phyloP scores from a whole-genome alignment of 35 echinoderm and acorn worm genomes.

The Diadema setosum region DNA sequence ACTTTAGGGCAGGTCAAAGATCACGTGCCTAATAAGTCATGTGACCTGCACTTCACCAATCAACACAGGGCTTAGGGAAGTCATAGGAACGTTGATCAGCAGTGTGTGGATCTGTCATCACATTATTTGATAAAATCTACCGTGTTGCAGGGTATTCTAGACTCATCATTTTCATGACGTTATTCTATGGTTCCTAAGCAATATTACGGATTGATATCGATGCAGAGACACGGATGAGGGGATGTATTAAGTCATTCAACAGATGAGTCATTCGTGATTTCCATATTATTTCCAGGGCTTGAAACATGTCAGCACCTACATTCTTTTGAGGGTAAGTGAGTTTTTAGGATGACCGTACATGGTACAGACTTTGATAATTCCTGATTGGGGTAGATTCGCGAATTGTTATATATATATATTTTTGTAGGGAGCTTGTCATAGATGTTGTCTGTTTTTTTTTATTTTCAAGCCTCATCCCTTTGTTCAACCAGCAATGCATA shows the following conservation, averaged over 20 bases:
- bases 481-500: no score
- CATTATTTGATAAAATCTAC: no score
- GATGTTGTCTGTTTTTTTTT: no score
- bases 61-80: background rate
- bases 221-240: background rate
- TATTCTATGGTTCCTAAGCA: background rate
- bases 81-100: background rate
- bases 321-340: background rate
- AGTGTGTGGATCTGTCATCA: no score
- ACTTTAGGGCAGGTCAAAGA: background rate
- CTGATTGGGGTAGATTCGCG: no score
- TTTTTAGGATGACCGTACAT: background rate
- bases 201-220: background rate
- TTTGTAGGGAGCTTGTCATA: no score
- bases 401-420: no score
- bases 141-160: no score
- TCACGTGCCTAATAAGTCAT: background rate
- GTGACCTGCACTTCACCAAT: background rate
- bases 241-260: background rate
- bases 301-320: background rate
- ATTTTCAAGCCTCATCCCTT: no score
- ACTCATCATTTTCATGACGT: no score
- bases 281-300: conserved; percentile 5
- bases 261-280: conserved; percentile 3
- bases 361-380: no score